These are phyloP conservation scores for Caloenas nicobarica DNA, from an alignment of 2,113 vertebrate genomes.

Conservation along the genomic window DNA sequence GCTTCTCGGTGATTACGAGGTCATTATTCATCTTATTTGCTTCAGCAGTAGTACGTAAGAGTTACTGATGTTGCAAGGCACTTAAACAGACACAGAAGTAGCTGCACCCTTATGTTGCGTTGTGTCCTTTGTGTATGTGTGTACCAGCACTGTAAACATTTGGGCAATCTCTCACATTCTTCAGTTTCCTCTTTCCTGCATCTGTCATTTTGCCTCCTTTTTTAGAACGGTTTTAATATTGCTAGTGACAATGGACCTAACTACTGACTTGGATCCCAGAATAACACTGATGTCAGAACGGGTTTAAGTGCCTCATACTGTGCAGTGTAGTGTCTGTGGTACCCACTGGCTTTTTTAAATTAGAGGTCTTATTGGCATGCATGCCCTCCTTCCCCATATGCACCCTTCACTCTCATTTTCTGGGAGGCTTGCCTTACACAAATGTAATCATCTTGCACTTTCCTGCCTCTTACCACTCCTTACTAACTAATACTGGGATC, in stretches of 20 bases:
- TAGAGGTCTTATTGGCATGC: not conserved
- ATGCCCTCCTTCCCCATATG: rapidly evolving
- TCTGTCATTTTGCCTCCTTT: not conserved
- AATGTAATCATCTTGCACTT: not conserved
- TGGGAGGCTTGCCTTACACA: not conserved
- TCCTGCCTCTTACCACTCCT: not conserved
- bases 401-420: not conserved
- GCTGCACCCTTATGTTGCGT: not conserved
- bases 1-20: rapidly evolving
- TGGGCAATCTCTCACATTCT: not conserved
- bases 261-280: not conserved
- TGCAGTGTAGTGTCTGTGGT: not conserved
- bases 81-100: not conserved
- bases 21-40: not conserved
- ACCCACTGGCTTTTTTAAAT: not conserved
- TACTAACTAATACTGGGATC: not conserved
- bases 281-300: not conserved
- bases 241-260: not conserved
- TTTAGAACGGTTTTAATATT: not conserved
- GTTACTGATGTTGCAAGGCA: not conserved
- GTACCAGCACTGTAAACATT: not conserved
- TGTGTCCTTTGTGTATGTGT: not conserved
- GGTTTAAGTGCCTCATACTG: not conserved
- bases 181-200: slow-evolving; percentile 22
- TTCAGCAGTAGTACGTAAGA: not conserved